These are phyloP conservation scores for Morphnarchus princeps DNA, from an alignment of 2,113 vertebrate genomes.

Conservation along the genomic window DNA sequence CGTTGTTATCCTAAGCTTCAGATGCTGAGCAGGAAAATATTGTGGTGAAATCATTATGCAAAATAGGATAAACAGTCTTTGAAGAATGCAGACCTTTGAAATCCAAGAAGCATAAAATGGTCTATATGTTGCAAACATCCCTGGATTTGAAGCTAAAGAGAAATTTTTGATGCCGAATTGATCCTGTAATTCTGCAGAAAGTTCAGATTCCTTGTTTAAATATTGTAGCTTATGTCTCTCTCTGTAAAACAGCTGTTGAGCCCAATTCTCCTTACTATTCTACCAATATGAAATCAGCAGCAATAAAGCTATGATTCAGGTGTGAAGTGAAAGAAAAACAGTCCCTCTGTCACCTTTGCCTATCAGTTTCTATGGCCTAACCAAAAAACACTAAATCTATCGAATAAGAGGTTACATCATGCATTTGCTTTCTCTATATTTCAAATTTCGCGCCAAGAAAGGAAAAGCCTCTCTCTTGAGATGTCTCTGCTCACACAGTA, in stretches of 20 bases:
- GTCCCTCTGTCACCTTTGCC: not conserved
- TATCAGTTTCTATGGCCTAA: not conserved
- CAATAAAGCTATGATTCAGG: not conserved
- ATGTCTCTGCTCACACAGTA: constrained; percentile 17
- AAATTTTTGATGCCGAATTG: not conserved
- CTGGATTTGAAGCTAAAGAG: not conserved
- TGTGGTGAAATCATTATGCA: constrained; percentile 25
- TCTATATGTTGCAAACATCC: not conserved
- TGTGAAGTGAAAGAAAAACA: not conserved
- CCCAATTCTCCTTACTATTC: not conserved
- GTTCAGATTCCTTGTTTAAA: not conserved
- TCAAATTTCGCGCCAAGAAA: not conserved
- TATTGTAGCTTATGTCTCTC: not conserved
- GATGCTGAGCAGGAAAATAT: not conserved
- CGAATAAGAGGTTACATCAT: not conserved
- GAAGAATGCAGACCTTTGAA: not conserved
- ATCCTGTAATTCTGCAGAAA: not conserved
- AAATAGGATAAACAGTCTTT: not conserved
- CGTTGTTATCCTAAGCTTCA: not conserved
- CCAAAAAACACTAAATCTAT: not conserved
- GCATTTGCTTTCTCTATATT: not conserved
- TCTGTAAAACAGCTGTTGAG: not conserved
- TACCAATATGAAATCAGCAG: not conserved
- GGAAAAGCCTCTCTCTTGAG: not conserved
- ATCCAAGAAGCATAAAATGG: not conserved